Base-by-base conservation (phyloP, 2,797 vertebrate species). In the Strix occidentalis region DNA sequence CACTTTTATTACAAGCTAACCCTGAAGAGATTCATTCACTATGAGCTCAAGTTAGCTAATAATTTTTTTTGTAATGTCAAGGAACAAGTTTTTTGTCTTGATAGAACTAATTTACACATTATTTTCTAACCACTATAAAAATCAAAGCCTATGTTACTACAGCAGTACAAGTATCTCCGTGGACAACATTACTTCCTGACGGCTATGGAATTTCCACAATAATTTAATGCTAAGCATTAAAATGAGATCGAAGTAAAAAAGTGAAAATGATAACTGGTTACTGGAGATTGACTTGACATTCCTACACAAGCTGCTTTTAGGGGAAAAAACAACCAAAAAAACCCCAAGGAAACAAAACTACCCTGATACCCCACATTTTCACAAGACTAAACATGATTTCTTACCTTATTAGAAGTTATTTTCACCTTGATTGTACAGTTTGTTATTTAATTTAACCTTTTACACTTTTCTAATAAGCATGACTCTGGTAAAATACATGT, bases 351-450 rank as follows among this genome's bases (percentile, higher is more conserved):
- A 64, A 48, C 11, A 85, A 48, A 37, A 2, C 28, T 79, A 19
- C n/a, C 37, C 70, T 39, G 29, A 74, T 76, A 39, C 5, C 43
- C 35, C 56, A 35, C 37, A 61, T 83, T 87, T 84, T 71, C 69
- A 80, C 48, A 78, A 21, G 6, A 54, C 82, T 68, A 50, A 77
- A 87, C 33, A 50, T 1, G 6, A 57, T 54, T 83, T 93, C 91
- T 95, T 95, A 88, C 82, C 95, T 92, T 74, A 60, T 63, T 53
- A 51, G 33, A 92, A 69, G 87, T 57, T 58, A 89, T 48, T 80
- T 85, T 43, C 57, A n/a, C 72, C 66, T 80, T 60, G 43, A 88
- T 57, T 71, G 63, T 6, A 87, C 8, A 68, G 53, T 41, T 21
- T 85, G 33, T 43, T 71, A 85, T 12, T 75, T 61, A 82, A 79